Evolutionary conservation across 2,113 vertebrate genomes (phyloP).

Genomic region (Nyctibius bracteatus): DNA sequence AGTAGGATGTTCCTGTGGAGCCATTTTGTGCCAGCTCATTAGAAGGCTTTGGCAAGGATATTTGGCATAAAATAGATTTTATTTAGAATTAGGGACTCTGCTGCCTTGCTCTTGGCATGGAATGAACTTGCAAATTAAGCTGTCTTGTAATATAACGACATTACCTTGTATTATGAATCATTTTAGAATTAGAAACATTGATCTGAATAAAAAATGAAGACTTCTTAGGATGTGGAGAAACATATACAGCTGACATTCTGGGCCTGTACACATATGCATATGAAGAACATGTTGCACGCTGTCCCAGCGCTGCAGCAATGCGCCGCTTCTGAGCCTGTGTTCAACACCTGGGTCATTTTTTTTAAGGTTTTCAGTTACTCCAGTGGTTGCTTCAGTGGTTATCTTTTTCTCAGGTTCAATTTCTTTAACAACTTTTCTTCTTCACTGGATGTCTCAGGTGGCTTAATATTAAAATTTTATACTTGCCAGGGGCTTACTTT

Average conservation of each 20-base stretch:
- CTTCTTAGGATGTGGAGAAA: not conserved
- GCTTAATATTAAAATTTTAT: conserved; percentile 54
- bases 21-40: conserved; percentile 59
- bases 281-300: rapidly evolving
- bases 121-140: conserved; percentile 63
- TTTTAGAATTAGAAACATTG: conserved; percentile 51
- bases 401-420: not conserved
- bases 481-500: conserved; percentile 54
- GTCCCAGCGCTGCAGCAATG: not conserved
- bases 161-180: conserved; percentile 36
- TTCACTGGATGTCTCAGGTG: not conserved
- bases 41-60: conserved; percentile 52
- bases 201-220: conserved; percentile 42
- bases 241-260: not conserved
- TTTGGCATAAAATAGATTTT: conserved; percentile 60
- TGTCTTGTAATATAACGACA: conserved; percentile 56
- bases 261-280: rapidly evolving
- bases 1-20: conserved; percentile 24
- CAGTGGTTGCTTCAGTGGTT: not conserved
- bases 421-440: not conserved
- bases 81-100: conserved; percentile 38
- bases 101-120: conserved; percentile 40
- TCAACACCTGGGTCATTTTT: not conserved
- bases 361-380: not conserved
- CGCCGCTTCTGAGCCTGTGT: rapidly evolving